These are phyloP conservation scores for Mastacembelus armatus DNA, from an alignment of 2,797 vertebrate genomes.

Conservation along the genomic window DNA sequence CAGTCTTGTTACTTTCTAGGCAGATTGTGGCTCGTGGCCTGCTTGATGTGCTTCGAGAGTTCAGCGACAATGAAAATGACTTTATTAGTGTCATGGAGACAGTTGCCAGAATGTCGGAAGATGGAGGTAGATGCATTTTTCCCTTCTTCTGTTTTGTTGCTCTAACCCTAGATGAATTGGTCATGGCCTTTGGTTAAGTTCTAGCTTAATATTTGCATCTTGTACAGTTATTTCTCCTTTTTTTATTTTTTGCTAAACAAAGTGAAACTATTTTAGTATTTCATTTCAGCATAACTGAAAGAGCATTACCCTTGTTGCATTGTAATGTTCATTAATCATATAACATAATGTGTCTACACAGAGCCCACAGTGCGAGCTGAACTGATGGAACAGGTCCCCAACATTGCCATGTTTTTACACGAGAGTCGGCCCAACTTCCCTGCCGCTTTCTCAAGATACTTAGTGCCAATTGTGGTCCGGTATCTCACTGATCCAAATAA, in stretches of 20 bases:
- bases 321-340: not conserved
- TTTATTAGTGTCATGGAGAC: conserved; percentile 92
- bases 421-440: conserved; percentile 91
- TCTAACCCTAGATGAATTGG: not conserved
- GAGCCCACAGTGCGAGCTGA: conserved; percentile 92
- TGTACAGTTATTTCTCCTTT: not conserved
- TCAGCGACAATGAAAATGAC: conserved; percentile 91
- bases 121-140: conserved; percentile 86
- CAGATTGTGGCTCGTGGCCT: conserved; percentile 92
- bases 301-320: not conserved
- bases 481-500: conserved; percentile 92
- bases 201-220: not conserved
- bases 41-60: conserved; percentile 90
- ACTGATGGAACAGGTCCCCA: conserved; percentile 93
- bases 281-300: not conserved
- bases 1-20: conserved; percentile 80
- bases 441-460: conserved; percentile 88
- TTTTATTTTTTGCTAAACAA: not conserved
- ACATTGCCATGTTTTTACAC: conserved; percentile 91
- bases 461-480: conserved; percentile 89
- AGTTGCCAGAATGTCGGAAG: conserved; percentile 91
- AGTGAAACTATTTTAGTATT: not conserved
- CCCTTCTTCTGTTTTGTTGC: conserved; percentile 19
- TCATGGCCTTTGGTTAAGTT: not conserved
- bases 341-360: conserved; percentile 61